Percentiles rank a stretch among this genome's conserved stretches.
phyloP scores from a whole-genome alignment of 2,888 invertebrate species.

The Silvanus unidentatus region DNA sequence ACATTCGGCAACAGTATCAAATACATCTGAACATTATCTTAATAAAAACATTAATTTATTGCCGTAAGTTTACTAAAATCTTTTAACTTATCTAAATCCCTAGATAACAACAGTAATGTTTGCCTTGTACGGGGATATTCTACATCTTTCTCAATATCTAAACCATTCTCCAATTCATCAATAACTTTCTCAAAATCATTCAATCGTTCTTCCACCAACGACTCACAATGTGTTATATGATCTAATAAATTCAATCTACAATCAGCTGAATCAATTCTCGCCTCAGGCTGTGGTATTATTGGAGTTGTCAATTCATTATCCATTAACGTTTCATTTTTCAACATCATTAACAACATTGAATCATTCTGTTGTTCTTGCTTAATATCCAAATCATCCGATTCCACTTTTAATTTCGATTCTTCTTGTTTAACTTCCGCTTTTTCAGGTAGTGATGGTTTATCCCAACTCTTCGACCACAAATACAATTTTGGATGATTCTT shows the following conservation, averaged over 20 bases:
- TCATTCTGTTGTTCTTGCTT: slow-evolving; percentile 26
- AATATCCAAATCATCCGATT: slow-evolving; percentile 21
- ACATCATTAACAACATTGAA: slow-evolving; percentile 37
- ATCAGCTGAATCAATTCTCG: slow-evolving; percentile 71
- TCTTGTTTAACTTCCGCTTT: slow-evolving; percentile 29
- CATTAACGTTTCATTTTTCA: slow-evolving; percentile 33
- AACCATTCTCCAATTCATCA: slow-evolving; percentile 57
- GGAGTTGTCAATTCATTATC: slow-evolving; percentile 29
- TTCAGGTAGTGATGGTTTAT: slow-evolving; percentile 48
- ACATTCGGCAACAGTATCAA: too few relatives aligned
- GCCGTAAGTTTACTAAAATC: slow-evolving; percentile 34
- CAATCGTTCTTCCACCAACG: slow-evolving; percentile 63
- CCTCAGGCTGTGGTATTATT: slow-evolving; percentile 70
- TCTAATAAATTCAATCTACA: slow-evolving; percentile 71
- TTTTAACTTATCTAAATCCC: slow-evolving; percentile 63
- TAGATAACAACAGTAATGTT: slow-evolving; percentile 66
- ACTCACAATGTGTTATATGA: slow-evolving; percentile 71
- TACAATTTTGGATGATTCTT: slow-evolving; percentile 82
- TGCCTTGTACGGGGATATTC: slow-evolving; percentile 64
- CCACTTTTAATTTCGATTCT: slow-evolving; percentile 23
- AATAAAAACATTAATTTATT: neutral
- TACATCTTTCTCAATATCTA: slow-evolving; percentile 55
- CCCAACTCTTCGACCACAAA: slow-evolving; percentile 82
- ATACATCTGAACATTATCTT: too few relatives aligned
- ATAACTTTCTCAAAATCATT: slow-evolving; percentile 72